These are phyloP conservation scores for Dreissena rostriformis DNA, from an alignment of 1,140 invertebrate species.

Conservation along the genomic window DNA sequence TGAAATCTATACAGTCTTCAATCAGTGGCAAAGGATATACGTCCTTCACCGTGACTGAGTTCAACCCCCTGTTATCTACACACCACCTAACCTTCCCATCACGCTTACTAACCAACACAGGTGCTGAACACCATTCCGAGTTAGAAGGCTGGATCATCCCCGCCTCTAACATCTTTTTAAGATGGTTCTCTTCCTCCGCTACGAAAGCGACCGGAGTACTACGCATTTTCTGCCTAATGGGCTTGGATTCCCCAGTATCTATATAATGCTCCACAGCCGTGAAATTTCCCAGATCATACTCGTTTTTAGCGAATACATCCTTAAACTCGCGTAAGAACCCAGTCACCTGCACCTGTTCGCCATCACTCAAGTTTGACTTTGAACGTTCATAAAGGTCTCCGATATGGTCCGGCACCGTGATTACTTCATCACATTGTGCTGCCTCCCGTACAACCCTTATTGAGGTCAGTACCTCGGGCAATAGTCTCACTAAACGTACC, in stretches of 20 bases:
- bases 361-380: too few relatives aligned
- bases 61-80: background rate
- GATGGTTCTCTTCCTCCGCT: conserved; percentile 2
- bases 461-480: too few relatives aligned
- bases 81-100: conserved; percentile 15
- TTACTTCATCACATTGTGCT: too few relatives aligned
- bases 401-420: too few relatives aligned
- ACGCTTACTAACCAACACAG: conserved; percentile 4
- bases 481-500: too few relatives aligned
- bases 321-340: background rate
- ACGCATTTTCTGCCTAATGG: background rate
- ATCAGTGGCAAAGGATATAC: background rate
- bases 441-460: too few relatives aligned
- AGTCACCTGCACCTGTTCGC: too few relatives aligned
- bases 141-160: background rate
- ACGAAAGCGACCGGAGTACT: background rate
- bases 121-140: background rate
- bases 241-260: background rate
- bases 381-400: too few relatives aligned
- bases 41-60: background rate
- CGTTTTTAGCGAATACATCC: conserved; percentile 9
- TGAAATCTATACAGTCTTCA: conserved; percentile 9
- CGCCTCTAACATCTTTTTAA: background rate
- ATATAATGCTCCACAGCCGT: background rate
- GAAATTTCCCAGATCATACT: conserved; percentile 10